phyloP scores from a whole-genome alignment of 2,113 vertebrate species.

The Pelodiscus sinensis region DNA sequence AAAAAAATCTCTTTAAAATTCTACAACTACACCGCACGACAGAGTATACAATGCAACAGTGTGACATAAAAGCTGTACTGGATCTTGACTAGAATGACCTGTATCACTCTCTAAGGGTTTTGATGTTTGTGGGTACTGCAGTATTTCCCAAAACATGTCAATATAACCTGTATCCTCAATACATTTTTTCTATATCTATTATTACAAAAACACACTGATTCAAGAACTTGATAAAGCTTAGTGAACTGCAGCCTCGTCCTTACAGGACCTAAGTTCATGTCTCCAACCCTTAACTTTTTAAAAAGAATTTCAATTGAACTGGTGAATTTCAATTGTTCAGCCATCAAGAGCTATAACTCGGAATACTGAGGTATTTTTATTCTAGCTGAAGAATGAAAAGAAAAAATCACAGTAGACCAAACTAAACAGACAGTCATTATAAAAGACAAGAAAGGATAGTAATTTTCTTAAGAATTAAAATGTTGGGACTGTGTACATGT shows the following conservation, averaged over 20 bases:
- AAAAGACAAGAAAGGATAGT: background rate
- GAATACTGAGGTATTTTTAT: background rate
- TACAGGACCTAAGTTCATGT: too few relatives aligned
- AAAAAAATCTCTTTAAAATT: background rate
- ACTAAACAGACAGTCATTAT: background rate
- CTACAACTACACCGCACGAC: background rate
- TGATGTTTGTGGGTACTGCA: background rate
- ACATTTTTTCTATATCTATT: background rate
- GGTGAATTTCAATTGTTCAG: background rate
- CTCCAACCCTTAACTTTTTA: background rate
- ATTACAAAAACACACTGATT: background rate
- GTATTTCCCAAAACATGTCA: background rate
- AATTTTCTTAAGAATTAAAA: background rate
- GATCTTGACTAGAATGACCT: background rate
- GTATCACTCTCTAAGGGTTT: background rate
- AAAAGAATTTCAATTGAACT: background rate
- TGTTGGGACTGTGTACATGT: background rate
- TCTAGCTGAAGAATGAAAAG: background rate
- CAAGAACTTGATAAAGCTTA: conserved; percentile 33
- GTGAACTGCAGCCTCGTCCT: background rate
- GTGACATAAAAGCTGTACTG: background rate
- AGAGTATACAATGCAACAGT: background rate
- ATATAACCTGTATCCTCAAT: background rate
- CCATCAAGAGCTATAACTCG: background rate
- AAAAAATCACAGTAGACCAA: background rate